Evolutionary conservation across 2,113 vertebrate genomes (phyloP).

Genomic region (Macquaria ambigua): DNA sequence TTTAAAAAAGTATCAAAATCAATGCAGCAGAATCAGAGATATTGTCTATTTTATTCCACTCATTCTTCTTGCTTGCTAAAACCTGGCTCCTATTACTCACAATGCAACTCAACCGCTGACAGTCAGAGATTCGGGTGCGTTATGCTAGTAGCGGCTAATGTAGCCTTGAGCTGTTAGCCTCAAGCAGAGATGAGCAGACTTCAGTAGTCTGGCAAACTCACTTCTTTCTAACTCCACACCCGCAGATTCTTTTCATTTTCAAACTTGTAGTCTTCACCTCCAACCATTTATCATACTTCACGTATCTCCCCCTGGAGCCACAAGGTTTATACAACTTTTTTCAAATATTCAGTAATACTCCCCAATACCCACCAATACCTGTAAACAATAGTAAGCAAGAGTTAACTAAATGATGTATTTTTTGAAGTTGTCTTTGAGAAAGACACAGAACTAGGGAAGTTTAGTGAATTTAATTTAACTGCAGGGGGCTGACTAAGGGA

Average conservation of each 20-base stretch:
- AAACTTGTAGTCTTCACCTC: too few relatives aligned
- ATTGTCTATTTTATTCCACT: not conserved
- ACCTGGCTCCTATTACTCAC: not conserved
- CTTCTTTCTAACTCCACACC: not conserved
- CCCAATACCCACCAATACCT: too few relatives aligned
- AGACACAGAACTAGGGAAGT: not conserved
- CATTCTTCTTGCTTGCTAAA: not conserved
- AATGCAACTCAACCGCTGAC: not conserved
- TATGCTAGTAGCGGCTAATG: not conserved
- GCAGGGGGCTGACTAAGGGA: not conserved
- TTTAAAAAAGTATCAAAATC: not conserved
- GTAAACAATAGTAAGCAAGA: too few relatives aligned
- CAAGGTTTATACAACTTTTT: not conserved
- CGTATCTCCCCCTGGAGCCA: not conserved
- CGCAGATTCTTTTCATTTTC: too few relatives aligned
- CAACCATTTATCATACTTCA: not conserved
- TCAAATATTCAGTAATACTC: not conserved
- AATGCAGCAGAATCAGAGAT: too few relatives aligned
- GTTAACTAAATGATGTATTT: not conserved
- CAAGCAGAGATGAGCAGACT: too few relatives aligned
- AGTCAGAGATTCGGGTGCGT: not conserved
- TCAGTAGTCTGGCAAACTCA: not conserved
- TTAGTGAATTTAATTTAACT: not conserved
- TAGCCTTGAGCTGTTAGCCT: too few relatives aligned
- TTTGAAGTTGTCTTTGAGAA: not conserved